Base-by-base conservation (phyloP, 2,113 vertebrate species). In the Gopherus evgoodei region DNA sequence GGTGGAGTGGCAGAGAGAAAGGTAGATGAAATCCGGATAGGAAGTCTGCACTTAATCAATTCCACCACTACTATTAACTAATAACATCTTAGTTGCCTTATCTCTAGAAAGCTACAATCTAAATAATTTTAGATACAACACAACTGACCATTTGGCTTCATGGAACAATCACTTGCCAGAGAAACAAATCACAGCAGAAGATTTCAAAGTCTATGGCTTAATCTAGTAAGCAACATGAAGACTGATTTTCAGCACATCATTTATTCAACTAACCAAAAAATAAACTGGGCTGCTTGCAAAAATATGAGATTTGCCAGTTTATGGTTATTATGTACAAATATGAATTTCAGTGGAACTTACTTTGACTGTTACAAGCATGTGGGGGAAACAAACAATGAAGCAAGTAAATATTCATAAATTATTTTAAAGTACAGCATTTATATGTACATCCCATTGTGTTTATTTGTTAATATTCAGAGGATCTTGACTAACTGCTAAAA, bases 311-410 rank as follows among this genome's bases (percentile, higher is more conserved):
- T 94, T 87, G 56, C 90, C 86, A 0, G 0, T 53, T 31, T 89
- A 72, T 59, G 69, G 69, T 69, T 78, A 65, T 65, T 65, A 35
- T 42, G 57, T 5, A 57, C 3, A 79, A 49, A 62, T 19, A 65
- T 0, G 1, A 94, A 65, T 85, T 86, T 79, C 94, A 88, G 49
- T 93, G 84, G 88, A 81, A 86, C 53, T 86, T 87, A 88, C 91
- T 56, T 69, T 56, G 29, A 81, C 83, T 89, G 49, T 47, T 49
- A 53, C 53, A 91, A 96, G 84, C 21, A 6, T 3, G 5, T 69
- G 87, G 89, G 84, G 83, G 93, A 94, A 93, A 17, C 7, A 62
- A 47, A 72, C 84, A 14, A 38, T 57, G 56, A 5, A 89, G 89
- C 52, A 53, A 86, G 3, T 84, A 87, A 90, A 53, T 5, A n/a